A percentile compares a stretch with the other conserved stretches of the same genome.
phyloP scores from a whole-genome alignment of 1,140 invertebrate species.

The Listronotus oregonensis region DNA sequence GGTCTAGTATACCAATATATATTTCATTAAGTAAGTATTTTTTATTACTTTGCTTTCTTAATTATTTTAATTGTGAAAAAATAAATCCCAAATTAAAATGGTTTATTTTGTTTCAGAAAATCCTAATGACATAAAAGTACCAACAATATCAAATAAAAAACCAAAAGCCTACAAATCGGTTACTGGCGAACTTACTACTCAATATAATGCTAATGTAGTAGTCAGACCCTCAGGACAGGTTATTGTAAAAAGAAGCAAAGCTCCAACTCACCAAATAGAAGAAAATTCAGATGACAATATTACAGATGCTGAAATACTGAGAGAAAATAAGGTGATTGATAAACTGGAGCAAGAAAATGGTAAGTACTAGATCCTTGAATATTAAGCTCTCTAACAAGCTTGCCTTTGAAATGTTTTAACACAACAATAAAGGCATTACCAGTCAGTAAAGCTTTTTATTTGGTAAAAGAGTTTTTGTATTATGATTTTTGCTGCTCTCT shows the following conservation, averaged over 20 bases:
- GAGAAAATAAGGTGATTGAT: conserved; percentile 2
- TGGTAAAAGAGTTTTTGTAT: no score
- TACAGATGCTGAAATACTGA: conserved; percentile 10
- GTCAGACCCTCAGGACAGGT: conserved; percentile 64
- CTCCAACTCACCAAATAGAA: not conserved
- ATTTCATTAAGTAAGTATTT: conserved; percentile 64
- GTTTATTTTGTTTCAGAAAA: conserved; percentile 52
- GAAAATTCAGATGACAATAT: conserved; percentile 5
- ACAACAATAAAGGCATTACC: no score
- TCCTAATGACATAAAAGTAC: conserved; percentile 55
- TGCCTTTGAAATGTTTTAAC: no score
- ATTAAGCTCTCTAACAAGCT: no score
- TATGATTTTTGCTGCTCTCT: no score
- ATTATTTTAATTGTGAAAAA: conserved; percentile 3
- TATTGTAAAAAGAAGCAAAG: conserved; percentile 28
- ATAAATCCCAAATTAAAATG: conserved; percentile 5
- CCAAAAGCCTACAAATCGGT: conserved; percentile 61
- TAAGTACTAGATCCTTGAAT: no score
- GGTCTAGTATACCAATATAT: conserved; percentile 65
- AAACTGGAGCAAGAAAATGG: not conserved
- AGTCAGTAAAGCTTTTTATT: no score
- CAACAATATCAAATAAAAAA: conserved; percentile 54
- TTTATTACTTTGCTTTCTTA: not conserved
- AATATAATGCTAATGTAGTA: conserved; percentile 55
- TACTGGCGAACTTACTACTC: conserved; percentile 65